A percentile compares a stretch with the other conserved stretches of the same genome.
These are phyloP conservation scores for Elaphurus davidianus DNA, from an alignment of 2,113 vertebrate genomes.

Conservation along the genomic window DNA sequence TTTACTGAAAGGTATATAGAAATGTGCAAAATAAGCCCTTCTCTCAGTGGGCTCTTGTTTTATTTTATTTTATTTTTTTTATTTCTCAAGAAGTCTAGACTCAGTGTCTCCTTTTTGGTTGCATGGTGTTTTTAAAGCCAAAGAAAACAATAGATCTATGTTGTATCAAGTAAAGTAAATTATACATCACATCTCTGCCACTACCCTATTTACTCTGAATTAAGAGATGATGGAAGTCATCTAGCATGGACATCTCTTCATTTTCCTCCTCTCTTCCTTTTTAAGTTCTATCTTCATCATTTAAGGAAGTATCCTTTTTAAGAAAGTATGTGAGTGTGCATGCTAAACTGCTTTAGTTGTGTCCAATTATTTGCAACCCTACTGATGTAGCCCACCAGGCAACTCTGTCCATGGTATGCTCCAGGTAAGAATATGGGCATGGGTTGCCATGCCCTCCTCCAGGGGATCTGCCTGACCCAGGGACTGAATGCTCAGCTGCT, in stretches of 20 bases:
- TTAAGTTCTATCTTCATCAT: neutral
- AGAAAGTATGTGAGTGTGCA: rapidly evolving
- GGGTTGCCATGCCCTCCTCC: neutral
- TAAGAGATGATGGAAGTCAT: neutral
- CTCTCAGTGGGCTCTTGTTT: neutral
- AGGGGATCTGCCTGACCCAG: neutral
- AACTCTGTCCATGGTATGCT: neutral
- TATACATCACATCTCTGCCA: neutral
- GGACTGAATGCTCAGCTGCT: neutral
- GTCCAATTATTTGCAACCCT: neutral
- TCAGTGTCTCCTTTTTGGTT: neutral
- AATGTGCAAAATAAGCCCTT: neutral
- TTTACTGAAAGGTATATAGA: neutral
- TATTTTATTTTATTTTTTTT: neutral
- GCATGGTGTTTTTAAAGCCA: neutral
- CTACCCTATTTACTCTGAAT: neutral
- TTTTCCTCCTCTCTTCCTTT: neutral
- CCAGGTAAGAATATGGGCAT: neutral
- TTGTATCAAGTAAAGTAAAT: neutral
- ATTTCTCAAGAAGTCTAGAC: neutral
- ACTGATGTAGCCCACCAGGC: neutral
- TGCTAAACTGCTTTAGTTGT: neutral
- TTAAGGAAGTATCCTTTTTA: neutral
- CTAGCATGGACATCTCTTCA: neutral
- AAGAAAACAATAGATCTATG: neutral